Conservation (phyloP, 2,113 vertebrate genomes). For the Gambusia affinis region DNA sequence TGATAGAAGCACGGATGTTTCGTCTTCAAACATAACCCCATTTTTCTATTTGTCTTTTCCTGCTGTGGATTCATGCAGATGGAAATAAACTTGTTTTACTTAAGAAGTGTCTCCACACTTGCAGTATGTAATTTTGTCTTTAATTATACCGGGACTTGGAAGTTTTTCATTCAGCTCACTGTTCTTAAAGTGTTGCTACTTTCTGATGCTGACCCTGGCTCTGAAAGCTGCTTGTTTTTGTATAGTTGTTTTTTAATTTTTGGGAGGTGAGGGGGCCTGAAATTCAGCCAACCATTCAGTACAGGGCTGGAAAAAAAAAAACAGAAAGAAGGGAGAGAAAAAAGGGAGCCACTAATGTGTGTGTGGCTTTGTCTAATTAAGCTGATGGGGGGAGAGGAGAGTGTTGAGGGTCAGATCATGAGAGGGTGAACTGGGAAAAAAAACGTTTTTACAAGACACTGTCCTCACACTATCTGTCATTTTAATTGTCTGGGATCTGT, state of each 20-base stretch:
- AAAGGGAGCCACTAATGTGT: slow-evolving; percentile 61
- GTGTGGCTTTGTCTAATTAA: slow-evolving; percentile 78
- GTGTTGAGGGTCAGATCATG: slow-evolving; percentile 46
- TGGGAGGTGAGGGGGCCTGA: slow-evolving; percentile 51
- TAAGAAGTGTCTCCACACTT: not conserved
- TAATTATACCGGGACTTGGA: slow-evolving; percentile 19
- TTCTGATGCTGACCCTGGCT: slow-evolving; percentile 49
- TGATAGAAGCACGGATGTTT: slow-evolving; percentile 19
- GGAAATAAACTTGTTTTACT: slow-evolving; percentile 20
- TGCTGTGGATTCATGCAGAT: slow-evolving; percentile 2
- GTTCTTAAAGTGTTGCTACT: slow-evolving; percentile 31
- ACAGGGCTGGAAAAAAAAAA: slow-evolving; percentile 31
- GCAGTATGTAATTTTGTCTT: slow-evolving; percentile 16
- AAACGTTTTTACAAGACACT: slow-evolving; percentile 24
- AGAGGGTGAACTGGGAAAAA: slow-evolving; percentile 56
- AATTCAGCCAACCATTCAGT: slow-evolving; percentile 68
- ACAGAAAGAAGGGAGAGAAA: not conserved
- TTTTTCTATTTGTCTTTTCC: not conserved
- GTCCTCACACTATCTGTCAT: slow-evolving; percentile 3
- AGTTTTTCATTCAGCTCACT: slow-evolving; percentile 8
- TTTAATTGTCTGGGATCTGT: slow-evolving; percentile 1
- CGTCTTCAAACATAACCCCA: not conserved
- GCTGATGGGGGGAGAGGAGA: slow-evolving; percentile 56
- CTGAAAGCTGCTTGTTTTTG: slow-evolving; percentile 68
- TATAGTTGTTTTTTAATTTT: slow-evolving; percentile 44